A percentile compares a stretch with the other conserved stretches of the same genome.
phyloP scores from a whole-genome alignment of 2,797 vertebrate genomes.

The Synaphobranchus kaupii region DNA sequence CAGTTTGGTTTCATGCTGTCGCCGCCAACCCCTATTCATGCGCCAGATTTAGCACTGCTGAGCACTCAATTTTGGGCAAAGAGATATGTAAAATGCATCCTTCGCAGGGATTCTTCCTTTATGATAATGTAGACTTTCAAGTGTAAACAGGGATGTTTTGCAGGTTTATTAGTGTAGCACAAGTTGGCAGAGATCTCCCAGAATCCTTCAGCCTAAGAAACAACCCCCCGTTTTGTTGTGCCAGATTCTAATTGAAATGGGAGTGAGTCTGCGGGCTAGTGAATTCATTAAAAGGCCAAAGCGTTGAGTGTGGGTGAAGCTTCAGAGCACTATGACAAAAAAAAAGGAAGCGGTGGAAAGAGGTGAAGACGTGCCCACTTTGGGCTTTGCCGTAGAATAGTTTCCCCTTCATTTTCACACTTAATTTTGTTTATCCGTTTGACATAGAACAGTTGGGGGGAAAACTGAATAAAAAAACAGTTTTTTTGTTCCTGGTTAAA shows the following conservation, averaged over 20 bases:
- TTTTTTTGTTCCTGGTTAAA: not conserved
- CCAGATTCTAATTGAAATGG: slow-evolving; percentile 27
- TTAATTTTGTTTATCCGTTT: not conserved
- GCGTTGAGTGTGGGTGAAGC: not conserved
- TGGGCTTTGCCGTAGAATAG: not conserved
- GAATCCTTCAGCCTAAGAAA: slow-evolving; percentile 28
- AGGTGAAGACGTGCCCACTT: not conserved
- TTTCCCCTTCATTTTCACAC: not conserved
- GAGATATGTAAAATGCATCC: slow-evolving; percentile 62
- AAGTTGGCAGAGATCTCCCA: slow-evolving; percentile 46
- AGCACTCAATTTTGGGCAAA: slow-evolving; percentile 57
- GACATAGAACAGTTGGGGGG: not conserved
- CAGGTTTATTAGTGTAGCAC: slow-evolving; percentile 66
- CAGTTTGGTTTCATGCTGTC: slow-evolving; percentile 70
- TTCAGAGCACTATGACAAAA: not conserved
- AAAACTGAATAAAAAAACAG: not conserved
- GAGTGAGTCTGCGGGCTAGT: not conserved
- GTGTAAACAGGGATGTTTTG: slow-evolving; percentile 77
- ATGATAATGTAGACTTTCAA: slow-evolving; percentile 71
- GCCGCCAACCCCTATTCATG: slow-evolving; percentile 73
- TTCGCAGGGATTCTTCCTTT: slow-evolving; percentile 67
- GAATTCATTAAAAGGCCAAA: slow-evolving; percentile 3
- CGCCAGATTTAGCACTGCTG: slow-evolving; percentile 72
- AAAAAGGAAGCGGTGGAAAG: not conserved
- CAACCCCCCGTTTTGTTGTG: slow-evolving; percentile 15